Evolutionary conservation across 2,797 vertebrate genomes (phyloP).

Genomic region (Aplochiton taeniatus): DNA sequence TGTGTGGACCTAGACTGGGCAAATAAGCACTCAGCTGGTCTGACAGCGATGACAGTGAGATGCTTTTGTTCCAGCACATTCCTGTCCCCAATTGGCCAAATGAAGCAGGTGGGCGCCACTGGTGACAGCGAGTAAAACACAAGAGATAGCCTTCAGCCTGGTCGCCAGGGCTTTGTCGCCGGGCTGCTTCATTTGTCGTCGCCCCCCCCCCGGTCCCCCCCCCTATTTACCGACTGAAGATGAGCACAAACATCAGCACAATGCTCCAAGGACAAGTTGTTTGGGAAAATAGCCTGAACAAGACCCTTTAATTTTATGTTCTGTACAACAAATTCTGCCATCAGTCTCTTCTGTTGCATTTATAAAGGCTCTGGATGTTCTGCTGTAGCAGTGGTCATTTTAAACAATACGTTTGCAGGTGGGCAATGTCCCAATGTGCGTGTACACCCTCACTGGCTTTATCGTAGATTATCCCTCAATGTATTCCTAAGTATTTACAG

Average conservation of each 20-base stretch:
- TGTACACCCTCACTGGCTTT: too few relatives aligned
- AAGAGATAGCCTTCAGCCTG: constrained; percentile 52
- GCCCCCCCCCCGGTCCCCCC: too few relatives aligned
- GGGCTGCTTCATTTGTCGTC: too few relatives aligned
- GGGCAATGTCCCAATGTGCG: too few relatives aligned
- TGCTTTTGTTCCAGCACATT: constrained; percentile 83
- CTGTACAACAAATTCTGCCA: neutral
- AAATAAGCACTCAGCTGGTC: constrained; percentile 85
- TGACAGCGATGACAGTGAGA: constrained; percentile 84
- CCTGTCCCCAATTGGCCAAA: constrained; percentile 84
- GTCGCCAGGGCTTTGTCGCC: neutral
- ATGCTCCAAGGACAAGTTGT: neutral
- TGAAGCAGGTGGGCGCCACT: constrained; percentile 85
- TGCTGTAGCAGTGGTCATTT: too few relatives aligned
- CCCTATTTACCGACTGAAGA: too few relatives aligned
- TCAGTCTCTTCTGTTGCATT: too few relatives aligned
- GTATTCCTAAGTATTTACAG: too few relatives aligned
- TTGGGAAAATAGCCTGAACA: neutral
- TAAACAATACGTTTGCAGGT: too few relatives aligned
- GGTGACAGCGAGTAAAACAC: constrained; percentile 71
- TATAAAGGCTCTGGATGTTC: too few relatives aligned
- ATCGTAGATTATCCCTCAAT: too few relatives aligned
- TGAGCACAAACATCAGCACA: neutral
- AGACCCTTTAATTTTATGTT: neutral
- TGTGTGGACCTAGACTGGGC: constrained; percentile 81